Base-by-base conservation (phyloP, 2,888 invertebrate genomes). In the Habrosyne pyritoides region DNA sequence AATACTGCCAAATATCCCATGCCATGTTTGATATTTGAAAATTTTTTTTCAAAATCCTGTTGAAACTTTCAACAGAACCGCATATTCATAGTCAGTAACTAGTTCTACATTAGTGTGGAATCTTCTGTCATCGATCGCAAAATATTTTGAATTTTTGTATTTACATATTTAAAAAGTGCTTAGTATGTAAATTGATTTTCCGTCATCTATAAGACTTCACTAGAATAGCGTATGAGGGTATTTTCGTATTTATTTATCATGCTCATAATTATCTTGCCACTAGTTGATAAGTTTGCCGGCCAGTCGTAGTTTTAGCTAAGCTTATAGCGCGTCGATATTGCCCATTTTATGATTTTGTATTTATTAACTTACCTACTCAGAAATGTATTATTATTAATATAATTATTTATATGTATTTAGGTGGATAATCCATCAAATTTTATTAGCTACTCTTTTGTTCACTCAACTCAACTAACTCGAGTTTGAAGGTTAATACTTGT, bases 261-360 rank as follows among this genome's bases (percentile, higher is more conserved):
- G 58, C 61, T 59, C 59, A 56, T 54, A 18, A 36, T 21, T 50
- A 50, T 54, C 54, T 54, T 54, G 54, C 54, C 54, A 54, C 59
- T 66, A 75, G 73, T 65, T 63, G 55, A 65, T 75, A 77, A 70
- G 69, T 74, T 62, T 67, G 75, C 73, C 75, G 75, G 64, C 59
- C 75, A 73, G 12, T 24, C 47, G 47, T 47, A 26, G 33, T 46
- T 22, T 50, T 48, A 48, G 49, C 53, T 54, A 48, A 48, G 49
- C 33, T n/a, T 10, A 36, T 18, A 42, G 36, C 18, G 14, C 26
- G 46, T 47, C 30, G 5, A 33, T 48, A 33, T 49, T 48, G 53
- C 53, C n/a, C 53, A 53, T 22, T 53, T 21, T 49, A 30, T 51
- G 30, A 10, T 14, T n/a, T 49, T 26, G 49, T 49, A 14, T 28